Evolutionary conservation across 2,888 invertebrate species (phyloP), one percentile per base, ranked within the genome.

Genomic region (Acleris sparsana): DNA sequence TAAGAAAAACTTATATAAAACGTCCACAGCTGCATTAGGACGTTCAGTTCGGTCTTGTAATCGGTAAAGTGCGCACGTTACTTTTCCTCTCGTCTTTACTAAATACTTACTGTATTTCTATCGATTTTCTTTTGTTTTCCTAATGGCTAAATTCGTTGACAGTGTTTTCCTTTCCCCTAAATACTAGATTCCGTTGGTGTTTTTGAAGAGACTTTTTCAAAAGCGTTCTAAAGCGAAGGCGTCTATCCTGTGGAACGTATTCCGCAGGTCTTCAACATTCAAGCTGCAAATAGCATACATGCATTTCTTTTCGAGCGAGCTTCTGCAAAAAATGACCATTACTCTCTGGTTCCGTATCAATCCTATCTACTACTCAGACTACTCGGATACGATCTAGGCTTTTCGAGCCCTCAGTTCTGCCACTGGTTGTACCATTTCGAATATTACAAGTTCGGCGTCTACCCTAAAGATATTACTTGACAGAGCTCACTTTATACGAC

Each of bases 341-440:
- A 81, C 83, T 70, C 78, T 92, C 70, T 85, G 83, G 85, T 94
- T 89, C 83, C 93, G 94, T 74, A 91, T 94, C 73, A 94, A 94
- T 85, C 94, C 95, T 66, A 94, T 94, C 79, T 95, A 94, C 84
- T 95, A 95, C 84, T 94, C 94, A 62, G 95, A 95, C 84, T 95
- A 95, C 79, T 94, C 94, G 76, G 94, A 95, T 94, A 95, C 95
- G 93, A 93, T 87, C 71, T 89, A 86, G 80, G 82, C 70, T 82
- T 84, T 70, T 87, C 88, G 75, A 73, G 80, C 71, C 79, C 73
- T 74, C 73, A 58, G 86, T 77, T 85, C 72, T 92, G 89, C 82
- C 85, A 88, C 84, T 92, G 92, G 91, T 86, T 92, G 52, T 93
- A 88, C 79, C 74, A 90, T 86, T 92, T 92, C 80, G 88, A 92